Conservation (phyloP, 1,140 invertebrate species). For the Diabrotica undecimpunctata region DNA sequence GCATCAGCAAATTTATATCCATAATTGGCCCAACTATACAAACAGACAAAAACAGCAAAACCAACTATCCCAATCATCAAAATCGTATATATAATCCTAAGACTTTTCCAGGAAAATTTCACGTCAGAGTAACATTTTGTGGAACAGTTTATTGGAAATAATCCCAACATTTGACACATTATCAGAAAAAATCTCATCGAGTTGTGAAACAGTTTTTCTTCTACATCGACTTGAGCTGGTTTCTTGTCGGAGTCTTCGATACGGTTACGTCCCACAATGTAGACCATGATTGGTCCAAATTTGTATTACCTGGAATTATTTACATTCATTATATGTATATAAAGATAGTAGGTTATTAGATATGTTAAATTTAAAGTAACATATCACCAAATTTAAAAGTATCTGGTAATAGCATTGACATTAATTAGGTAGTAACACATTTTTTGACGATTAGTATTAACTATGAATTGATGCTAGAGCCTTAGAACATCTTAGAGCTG, state of each 20-base stretch:
- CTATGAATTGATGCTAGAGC: too few relatives aligned
- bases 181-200: conserved; percentile 20
- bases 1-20: conserved; percentile 17
- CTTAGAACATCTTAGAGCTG: too few relatives aligned
- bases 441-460: too few relatives aligned
- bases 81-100: conserved; percentile 15
- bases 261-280: neutral
- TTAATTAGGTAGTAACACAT: too few relatives aligned
- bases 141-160: conserved; percentile 19
- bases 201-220: conserved; percentile 11
- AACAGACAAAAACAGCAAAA: conserved; percentile 14
- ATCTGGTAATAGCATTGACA: too few relatives aligned
- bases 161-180: conserved; percentile 18
- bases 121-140: conserved; percentile 7
- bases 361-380: too few relatives aligned
- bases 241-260: neutral
- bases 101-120: conserved; percentile 21
- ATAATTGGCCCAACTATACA: conserved; percentile 13
- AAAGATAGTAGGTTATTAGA: too few relatives aligned
- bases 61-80: neutral
- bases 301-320: too few relatives aligned
- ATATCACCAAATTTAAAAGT: too few relatives aligned
- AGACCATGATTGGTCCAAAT: conserved; percentile 9
- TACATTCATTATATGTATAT: too few relatives aligned
- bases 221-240: neutral